Percentiles rank a stretch among this genome's conserved stretches.
phyloP scores from a whole-genome alignment of 1,140 invertebrate genomes.

The Achatina immaculata region DNA sequence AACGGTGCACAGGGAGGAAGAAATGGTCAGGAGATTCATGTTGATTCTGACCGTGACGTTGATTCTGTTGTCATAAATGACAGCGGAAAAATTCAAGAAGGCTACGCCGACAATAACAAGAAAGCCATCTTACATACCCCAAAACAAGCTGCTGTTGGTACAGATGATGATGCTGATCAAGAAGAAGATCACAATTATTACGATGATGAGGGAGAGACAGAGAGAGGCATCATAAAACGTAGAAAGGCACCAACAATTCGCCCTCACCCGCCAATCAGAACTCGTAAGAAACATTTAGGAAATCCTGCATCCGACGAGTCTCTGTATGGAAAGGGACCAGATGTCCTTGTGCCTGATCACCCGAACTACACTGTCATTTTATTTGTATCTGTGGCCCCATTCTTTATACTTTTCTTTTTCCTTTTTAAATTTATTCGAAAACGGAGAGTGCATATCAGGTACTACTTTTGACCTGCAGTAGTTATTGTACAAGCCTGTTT shows the following conservation, averaged over 20 bases:
- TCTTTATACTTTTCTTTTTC: conserved; percentile 54
- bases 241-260: conserved; percentile 18
- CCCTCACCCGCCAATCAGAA: background rate
- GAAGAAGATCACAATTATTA: conserved; percentile 47
- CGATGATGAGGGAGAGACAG: conserved; percentile 36
- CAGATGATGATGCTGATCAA: conserved; percentile 36
- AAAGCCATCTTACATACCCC: background rate
- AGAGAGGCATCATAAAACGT: conserved; percentile 35
- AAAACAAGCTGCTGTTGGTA: conserved; percentile 10
- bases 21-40: background rate
- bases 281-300: background rate
- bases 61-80: conserved; percentile 14
- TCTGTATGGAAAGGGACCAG: background rate
- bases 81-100: background rate
- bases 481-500: too few species aligned
- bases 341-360: conserved; percentile 17
- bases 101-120: background rate
- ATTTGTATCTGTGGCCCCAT: conserved; percentile 43
- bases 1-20: conserved; percentile 43
- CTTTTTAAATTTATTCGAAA: conserved; percentile 57
- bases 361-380: conserved; percentile 34
- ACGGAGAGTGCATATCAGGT: conserved; percentile 56
- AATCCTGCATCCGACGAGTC: background rate
- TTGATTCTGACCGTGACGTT: background rate
- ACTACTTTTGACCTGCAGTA: conserved; percentile 46